Conservation (phyloP, 2,888 invertebrate species). For the Erebia epiphron region DNA sequence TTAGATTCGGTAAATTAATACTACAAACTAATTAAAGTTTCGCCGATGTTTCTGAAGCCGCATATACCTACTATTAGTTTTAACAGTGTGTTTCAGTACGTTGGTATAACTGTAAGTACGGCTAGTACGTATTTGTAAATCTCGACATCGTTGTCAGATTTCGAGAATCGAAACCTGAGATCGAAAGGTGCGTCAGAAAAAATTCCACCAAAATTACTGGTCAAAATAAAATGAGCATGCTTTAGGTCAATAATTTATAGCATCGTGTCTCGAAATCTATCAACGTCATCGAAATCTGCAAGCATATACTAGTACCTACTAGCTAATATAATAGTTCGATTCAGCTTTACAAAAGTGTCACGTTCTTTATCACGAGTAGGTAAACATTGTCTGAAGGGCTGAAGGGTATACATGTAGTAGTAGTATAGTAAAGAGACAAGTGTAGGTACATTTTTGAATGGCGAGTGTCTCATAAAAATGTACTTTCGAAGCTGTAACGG, state of each 20-base stretch:
- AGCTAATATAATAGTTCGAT: conserved; percentile 27
- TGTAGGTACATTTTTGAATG: too few species aligned
- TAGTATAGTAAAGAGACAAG: too few species aligned
- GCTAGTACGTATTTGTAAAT: too few species aligned
- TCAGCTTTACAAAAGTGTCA: conserved; percentile 29
- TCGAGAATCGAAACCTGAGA: too few species aligned
- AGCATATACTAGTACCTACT: not conserved
- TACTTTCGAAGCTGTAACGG: conserved; percentile 9
- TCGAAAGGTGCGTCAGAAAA: too few species aligned
- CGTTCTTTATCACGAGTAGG: conserved; percentile 19
- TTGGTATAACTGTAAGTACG: conserved; percentile 11
- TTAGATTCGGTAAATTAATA: conserved; percentile 64
- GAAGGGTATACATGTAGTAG: not conserved
- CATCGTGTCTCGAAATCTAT: not conserved
- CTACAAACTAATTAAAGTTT: conserved; percentile 70
- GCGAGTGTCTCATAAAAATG: not conserved
- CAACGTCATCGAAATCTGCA: not conserved
- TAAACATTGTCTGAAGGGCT: not conserved
- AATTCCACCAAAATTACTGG: too few species aligned
- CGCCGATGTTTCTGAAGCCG: conserved; percentile 55
- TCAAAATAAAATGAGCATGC: too few species aligned
- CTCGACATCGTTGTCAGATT: too few species aligned
- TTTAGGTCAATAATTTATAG: too few species aligned
- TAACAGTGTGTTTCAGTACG: conserved; percentile 41
- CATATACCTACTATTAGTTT: conserved; percentile 45